Evolutionary conservation across 2,113 vertebrate genomes (phyloP).

Genomic region (Psittacara wagleri): DNA sequence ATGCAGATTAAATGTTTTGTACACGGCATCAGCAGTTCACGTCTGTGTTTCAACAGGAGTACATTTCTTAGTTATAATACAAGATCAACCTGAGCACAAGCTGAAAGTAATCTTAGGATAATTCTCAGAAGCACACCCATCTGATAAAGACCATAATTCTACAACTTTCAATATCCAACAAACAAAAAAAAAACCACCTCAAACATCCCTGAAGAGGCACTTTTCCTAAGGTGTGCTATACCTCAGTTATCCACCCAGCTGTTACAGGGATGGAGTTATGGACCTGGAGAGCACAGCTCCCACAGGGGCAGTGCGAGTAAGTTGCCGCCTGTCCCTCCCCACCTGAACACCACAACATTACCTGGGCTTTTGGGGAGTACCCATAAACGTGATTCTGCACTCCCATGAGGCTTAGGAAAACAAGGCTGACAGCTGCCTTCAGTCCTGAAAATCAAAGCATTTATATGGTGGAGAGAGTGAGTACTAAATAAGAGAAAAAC

Average conservation of each 20-base stretch:
- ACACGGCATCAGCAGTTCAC: background rate
- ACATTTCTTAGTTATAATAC: background rate
- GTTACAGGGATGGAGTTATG: background rate
- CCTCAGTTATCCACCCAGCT: background rate
- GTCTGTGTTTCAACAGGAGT: background rate
- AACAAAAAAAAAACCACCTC: no score
- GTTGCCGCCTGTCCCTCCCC: background rate
- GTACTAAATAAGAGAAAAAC: background rate
- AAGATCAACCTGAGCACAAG: background rate
- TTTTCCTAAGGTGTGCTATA: background rate
- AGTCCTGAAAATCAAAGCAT: background rate
- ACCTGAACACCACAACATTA: fast-evolving
- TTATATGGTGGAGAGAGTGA: background rate
- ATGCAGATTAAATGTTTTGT: background rate
- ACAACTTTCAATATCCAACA: background rate
- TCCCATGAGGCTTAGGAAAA: background rate
- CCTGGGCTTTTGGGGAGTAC: background rate
- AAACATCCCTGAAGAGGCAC: background rate
- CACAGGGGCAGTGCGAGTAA: background rate
- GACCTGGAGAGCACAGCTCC: background rate
- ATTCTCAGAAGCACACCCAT: background rate
- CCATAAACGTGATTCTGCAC: background rate
- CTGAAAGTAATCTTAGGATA: background rate
- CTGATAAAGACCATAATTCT: background rate
- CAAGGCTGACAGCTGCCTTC: background rate